A percentile compares a stretch with the other conserved stretches of the same genome.
Evolutionary conservation across 1,140 invertebrate species (phyloP).

Genomic region (Heliothis virescens): DNA sequence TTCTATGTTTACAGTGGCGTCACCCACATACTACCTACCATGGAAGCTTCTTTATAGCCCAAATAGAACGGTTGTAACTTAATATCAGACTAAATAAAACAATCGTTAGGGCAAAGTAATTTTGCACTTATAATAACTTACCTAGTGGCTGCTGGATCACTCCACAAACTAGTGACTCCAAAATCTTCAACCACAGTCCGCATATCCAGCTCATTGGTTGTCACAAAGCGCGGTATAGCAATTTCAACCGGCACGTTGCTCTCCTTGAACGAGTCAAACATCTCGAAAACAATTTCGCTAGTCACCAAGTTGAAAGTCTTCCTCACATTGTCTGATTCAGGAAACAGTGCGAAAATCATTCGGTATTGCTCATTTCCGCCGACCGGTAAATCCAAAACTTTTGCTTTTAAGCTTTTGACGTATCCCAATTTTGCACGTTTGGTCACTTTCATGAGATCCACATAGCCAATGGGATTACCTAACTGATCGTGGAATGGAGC

Average conservation of each 20-base stretch:
- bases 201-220: constrained; percentile 20
- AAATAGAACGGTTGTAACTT: too few relatives aligned
- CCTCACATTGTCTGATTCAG: neutral
- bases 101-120: too few relatives aligned
- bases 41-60: too few relatives aligned
- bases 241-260: constrained; percentile 13
- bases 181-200: constrained; percentile 37
- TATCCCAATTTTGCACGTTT: constrained; percentile 14
- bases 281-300: neutral
- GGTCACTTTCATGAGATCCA: constrained; percentile 38
- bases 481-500: constrained; percentile 13
- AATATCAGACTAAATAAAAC: too few relatives aligned
- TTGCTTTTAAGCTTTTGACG: constrained; percentile 26
- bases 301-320: neutral
- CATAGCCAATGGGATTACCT: constrained; percentile 13
- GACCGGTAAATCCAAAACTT: constrained; percentile 41
- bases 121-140: neutral
- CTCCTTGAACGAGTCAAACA: neutral
- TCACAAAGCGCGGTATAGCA: constrained; percentile 7
- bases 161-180: constrained; percentile 43
- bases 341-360: constrained; percentile 22
- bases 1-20: too few relatives aligned
- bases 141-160: constrained; percentile 35
- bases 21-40: too few relatives aligned
- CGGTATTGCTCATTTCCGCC: constrained; percentile 14